Evolutionary conservation across 37 sponge, comb jelly and placozoan species (phyloP).

Genomic region (Amphimedon queenslandica): DNA sequence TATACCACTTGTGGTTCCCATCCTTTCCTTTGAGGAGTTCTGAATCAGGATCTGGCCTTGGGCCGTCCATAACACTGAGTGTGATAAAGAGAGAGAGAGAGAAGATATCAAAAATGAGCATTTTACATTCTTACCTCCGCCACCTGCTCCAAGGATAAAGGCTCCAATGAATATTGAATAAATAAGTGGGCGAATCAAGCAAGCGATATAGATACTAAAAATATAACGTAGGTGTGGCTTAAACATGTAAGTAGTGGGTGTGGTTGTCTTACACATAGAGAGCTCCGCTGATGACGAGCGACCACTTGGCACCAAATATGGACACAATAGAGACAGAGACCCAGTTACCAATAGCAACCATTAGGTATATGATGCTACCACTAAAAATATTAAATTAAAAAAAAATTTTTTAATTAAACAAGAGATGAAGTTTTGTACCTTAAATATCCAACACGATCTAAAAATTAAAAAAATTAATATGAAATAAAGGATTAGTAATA

Average conservation of each 20-base stretch:
- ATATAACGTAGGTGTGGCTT: neutral
- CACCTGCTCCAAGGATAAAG: constrained; percentile 71
- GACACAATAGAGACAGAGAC: constrained; percentile 80
- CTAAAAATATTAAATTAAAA: neutral
- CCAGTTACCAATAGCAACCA: constrained; percentile 87
- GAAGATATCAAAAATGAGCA: neutral
- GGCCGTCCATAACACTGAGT: constrained; percentile 88
- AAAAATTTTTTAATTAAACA: neutral
- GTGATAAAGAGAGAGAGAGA: neutral
- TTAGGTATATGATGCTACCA: constrained; percentile 66
- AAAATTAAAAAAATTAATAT: neutral
- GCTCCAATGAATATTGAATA: constrained; percentile 63
- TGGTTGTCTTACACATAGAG: constrained; percentile 84
- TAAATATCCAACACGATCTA: neutral
- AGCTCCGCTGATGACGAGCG: constrained; percentile 64
- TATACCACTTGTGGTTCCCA: constrained; percentile 80
- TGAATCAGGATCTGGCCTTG: constrained; percentile 83
- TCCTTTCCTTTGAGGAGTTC: constrained; percentile 68
- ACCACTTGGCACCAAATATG: constrained; percentile 74
- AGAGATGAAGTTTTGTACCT: too few relatives aligned
- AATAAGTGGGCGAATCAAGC: constrained; percentile 73
- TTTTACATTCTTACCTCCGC: constrained; percentile 59
- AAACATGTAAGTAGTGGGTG: neutral
- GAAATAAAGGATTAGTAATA: too few relatives aligned
- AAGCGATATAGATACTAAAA: constrained; percentile 63